Evolutionary conservation across 1,140 invertebrate genomes (phyloP).

Genomic region (Augochlora pura): DNA sequence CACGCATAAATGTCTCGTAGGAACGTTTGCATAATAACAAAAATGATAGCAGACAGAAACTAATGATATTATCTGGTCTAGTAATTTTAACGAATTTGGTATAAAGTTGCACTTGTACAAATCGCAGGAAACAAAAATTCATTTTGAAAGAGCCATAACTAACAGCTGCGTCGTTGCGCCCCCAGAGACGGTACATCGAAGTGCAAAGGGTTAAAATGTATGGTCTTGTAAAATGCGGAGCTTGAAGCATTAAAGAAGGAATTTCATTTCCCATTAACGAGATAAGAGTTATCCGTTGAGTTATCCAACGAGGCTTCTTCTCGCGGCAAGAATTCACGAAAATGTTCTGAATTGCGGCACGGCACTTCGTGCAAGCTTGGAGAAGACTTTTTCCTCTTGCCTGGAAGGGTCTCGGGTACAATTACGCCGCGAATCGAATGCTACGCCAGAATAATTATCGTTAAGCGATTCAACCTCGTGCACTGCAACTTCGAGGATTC

Average conservation of each 20-base stretch:
- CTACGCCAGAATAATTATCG: conserved; percentile 38
- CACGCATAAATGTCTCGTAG: too few relatives aligned
- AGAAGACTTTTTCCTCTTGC: background rate
- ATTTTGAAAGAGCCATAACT: too few relatives aligned
- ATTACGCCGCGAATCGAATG: conserved; percentile 37
- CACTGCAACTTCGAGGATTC: conserved; percentile 11
- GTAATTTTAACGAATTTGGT: too few relatives aligned
- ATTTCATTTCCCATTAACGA: background rate
- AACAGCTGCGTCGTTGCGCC: too few relatives aligned
- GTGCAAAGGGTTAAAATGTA: background rate
- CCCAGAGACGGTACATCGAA: too few relatives aligned
- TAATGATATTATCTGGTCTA: too few relatives aligned
- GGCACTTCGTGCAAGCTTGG: background rate
- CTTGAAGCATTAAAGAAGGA: background rate
- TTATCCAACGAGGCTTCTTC: background rate
- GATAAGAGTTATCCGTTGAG: background rate
- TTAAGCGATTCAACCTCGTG: conserved; percentile 40
- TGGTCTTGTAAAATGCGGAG: background rate
- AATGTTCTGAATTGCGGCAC: background rate
- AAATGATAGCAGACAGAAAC: too few relatives aligned
- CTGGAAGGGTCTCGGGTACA: conserved; percentile 26
- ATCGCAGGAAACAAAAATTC: too few relatives aligned
- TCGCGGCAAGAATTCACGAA: background rate
- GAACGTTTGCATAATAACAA: too few relatives aligned
- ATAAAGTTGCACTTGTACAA: too few relatives aligned